Percentiles rank a stretch among this genome's conserved stretches.
phyloP scores from a whole-genome alignment of 2,888 invertebrate genomes.

The Girardia tigrina region DNA sequence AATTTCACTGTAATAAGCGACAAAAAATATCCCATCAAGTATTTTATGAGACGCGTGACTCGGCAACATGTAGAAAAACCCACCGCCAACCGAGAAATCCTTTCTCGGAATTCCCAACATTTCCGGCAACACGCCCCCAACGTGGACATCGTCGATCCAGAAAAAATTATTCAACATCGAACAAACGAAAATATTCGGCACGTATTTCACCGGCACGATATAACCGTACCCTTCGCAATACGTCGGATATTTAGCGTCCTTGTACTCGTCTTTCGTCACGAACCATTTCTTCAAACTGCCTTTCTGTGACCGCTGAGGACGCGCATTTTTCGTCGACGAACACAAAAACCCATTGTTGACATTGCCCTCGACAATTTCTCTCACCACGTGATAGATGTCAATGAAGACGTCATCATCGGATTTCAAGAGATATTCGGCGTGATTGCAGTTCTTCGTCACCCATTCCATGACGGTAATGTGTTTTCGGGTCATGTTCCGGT shows the following conservation, averaged over 20 bases:
- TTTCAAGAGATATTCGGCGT: conserved; percentile 35
- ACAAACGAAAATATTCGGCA: conserved; percentile 27
- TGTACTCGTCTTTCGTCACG: conserved; percentile 33
- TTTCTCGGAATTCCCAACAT: conserved; percentile 26
- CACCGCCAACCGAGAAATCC: conserved; percentile 32
- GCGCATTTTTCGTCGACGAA: conserved; percentile 25
- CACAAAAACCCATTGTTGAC: conserved; percentile 29
- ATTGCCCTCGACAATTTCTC: conserved; percentile 18
- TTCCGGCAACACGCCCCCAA: conserved; percentile 31
- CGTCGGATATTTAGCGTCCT: conserved; percentile 27
- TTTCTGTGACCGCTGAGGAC: conserved; percentile 2
- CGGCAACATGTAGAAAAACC: conserved; percentile 32
- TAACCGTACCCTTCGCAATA: conserved; percentile 36
- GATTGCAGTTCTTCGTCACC: conserved; percentile 29
- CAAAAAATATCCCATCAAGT: conserved; percentile 28
- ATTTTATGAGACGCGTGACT: conserved; percentile 31
- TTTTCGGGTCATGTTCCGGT: conserved; percentile 35
- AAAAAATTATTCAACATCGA: conserved; percentile 35
- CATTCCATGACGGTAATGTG: conserved; percentile 34
- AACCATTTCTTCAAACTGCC: conserved; percentile 31
- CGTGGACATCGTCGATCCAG: conserved; percentile 37
- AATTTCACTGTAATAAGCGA: conserved; percentile 13
- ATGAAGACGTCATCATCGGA: conserved; percentile 35
- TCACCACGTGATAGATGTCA: conserved; percentile 33
- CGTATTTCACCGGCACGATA: neutral